phyloP scores from a whole-genome alignment of 1,140 invertebrate species.

The Eupristina koningsbergeri region DNA sequence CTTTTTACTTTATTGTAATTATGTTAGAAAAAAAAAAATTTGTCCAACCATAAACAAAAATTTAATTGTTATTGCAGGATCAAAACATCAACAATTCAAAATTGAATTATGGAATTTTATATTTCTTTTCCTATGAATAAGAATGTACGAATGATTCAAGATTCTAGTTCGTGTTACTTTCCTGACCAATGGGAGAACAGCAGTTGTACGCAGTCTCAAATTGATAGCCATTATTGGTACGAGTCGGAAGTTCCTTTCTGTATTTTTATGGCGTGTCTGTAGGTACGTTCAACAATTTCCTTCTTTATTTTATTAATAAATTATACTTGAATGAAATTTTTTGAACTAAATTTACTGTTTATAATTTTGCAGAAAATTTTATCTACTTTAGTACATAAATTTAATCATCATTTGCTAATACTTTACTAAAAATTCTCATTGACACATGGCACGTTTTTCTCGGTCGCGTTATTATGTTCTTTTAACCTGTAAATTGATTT shows the following conservation, averaged over 20 bases:
- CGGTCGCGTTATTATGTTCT: not conserved
- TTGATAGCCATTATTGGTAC: not conserved
- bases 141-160: not conserved
- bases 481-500: conserved; percentile 31
- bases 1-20: too few species aligned
- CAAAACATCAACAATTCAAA: too few species aligned
- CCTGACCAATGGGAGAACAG: not conserved
- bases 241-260: conserved; percentile 48
- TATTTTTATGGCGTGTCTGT: conserved; percentile 46
- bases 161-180: not conserved
- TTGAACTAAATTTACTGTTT: not conserved
- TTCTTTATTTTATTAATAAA: conserved; percentile 43
- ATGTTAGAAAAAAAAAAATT: too few species aligned
- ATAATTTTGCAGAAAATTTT: conserved; percentile 21
- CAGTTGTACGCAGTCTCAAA: not conserved
- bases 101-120: too few species aligned
- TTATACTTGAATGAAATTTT: not conserved
- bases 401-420: not conserved
- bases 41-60: too few species aligned
- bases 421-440: conserved; percentile 4
- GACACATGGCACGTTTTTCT: conserved; percentile 48
- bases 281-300: conserved; percentile 48
- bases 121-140: too few species aligned
- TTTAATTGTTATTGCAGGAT: too few species aligned
- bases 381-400: not conserved